Evolutionary conservation across 2,888 invertebrate genomes (phyloP).

Genomic region (Melangyna quadrimaculata): DNA sequence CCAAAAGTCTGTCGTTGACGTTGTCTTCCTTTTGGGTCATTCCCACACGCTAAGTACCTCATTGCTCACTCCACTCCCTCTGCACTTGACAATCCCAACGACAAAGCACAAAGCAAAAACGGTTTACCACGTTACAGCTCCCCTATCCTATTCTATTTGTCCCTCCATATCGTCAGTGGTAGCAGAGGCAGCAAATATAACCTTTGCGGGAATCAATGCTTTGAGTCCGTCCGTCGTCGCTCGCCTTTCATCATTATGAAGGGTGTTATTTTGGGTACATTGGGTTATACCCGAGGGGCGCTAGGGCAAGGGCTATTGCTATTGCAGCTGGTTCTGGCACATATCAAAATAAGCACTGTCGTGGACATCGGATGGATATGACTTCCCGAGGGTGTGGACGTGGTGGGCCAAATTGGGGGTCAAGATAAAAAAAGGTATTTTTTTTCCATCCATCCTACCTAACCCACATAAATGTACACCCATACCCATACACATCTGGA

Average conservation of each 20-base stretch:
- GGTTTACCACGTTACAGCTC: slow-evolving; percentile 7
- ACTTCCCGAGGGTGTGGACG: not conserved
- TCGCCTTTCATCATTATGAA: slow-evolving; percentile 55
- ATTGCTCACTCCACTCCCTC: slow-evolving; percentile 52
- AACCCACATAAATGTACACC: not conserved
- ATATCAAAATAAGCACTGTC: slow-evolving; percentile 53
- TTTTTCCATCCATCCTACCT: not conserved
- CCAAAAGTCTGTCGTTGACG: slow-evolving; percentile 39
- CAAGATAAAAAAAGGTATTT: slow-evolving; percentile 16
- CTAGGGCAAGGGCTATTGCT: not conserved
- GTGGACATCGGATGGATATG: slow-evolving; percentile 20
- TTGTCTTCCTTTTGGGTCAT: slow-evolving; percentile 47
- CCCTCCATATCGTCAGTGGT: not conserved
- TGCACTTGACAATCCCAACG: slow-evolving; percentile 46
- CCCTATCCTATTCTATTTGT: not conserved
- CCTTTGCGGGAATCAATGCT: slow-evolving; percentile 49
- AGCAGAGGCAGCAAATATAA: slow-evolving; percentile 6
- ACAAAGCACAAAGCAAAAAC: slow-evolving; percentile 29
- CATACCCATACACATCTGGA: not conserved
- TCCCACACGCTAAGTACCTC: slow-evolving; percentile 54
- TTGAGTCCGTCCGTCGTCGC: no score
- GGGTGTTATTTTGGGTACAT: slow-evolving; percentile 20
- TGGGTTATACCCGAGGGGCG: slow-evolving; percentile 9
- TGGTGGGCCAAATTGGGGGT: slow-evolving; percentile 20
- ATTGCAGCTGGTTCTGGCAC: slow-evolving; percentile 41